Conservation (phyloP, 2,888 invertebrate species). For the Drosophila helvetica region DNA sequence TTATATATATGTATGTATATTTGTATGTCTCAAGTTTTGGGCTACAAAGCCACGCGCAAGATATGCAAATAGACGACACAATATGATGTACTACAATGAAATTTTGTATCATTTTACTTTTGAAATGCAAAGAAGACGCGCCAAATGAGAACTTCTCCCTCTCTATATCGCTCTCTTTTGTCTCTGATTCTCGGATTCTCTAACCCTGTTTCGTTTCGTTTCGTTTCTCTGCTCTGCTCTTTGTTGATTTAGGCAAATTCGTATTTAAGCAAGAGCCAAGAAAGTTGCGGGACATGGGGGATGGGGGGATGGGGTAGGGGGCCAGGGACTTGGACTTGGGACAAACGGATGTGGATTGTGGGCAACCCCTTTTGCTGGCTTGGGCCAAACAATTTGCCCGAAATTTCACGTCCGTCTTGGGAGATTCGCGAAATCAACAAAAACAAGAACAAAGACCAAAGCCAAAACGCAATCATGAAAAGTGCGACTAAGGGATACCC, state of each 20-base stretch:
- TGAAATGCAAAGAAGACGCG: conserved; percentile 61
- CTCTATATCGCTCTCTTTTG: background rate
- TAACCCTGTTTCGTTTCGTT: conserved; percentile 13
- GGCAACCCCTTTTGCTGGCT: conserved; percentile 30
- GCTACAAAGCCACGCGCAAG: conserved; percentile 42
- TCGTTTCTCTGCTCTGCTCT: conserved; percentile 43
- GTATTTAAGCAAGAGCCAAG: conserved; percentile 53
- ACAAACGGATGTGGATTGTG: conserved; percentile 40
- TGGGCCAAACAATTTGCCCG: conserved; percentile 33
- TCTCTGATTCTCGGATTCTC: background rate
- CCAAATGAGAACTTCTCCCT: conserved; percentile 23
- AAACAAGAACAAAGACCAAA: background rate
- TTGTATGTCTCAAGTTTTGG: background rate
- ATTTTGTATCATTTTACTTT: conserved; percentile 49
- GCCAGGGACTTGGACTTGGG: background rate
- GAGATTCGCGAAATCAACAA: conserved; percentile 19
- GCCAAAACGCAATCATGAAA: background rate
- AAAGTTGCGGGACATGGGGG: conserved; percentile 10
- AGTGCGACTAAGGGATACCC: background rate
- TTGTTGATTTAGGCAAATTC: conserved; percentile 78
- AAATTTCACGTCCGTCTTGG: conserved; percentile 40
- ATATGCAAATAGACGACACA: conserved; percentile 49
- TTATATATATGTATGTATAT: conserved; percentile 20
- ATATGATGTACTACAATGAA: conserved; percentile 42
- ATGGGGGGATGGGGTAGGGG: conserved; percentile 7